Evolutionary conservation across 2,888 invertebrate species (phyloP), one percentile per base, ranked within the genome.

Genomic region (Trachelus tabidus): DNA sequence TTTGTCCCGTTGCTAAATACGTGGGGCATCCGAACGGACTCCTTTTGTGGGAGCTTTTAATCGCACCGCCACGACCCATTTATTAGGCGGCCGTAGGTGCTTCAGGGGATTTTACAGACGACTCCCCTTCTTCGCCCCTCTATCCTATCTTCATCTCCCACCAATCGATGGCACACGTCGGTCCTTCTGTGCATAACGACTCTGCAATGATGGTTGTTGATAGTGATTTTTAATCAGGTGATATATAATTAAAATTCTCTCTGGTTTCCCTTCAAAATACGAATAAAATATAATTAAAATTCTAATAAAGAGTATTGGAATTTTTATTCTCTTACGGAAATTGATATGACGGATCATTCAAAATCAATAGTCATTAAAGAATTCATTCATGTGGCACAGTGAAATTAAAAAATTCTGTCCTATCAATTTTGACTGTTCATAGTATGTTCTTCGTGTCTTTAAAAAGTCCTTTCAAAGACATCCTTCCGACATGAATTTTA

Each of bases 31-130:
- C 56, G 56, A 56, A 56, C 56, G 23, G 23, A 6, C 9, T 56
- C 56, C 56, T 56, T 56, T 23, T 56, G 56, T 23, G 56, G 56
- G 9, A 56, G 56, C 56, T 56, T 56, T 56, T 56, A 56, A 23
- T 40, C 56, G 71, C 71, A 34, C 12, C 31, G 71, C 31, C n/a
- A 71, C 71, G 71, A 71, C 71, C 71, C 33, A 71, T 71, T 31
- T 71, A 34, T 71, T 71, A 33, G 11, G 1, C 12, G 31, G 23
- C 9, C 56, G 23, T 56, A 23, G 56, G 9, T 23, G 56, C 56
- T 56, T 23, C 56, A 56, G 56, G 56, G 56, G 56, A 56, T 56
- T 56, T 56, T 56, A 56, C 23, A 9, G 56, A 56, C 23, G 23
- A 56, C 2, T 23, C 9, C 15, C 23, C 23, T 23, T 9, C 9